Evolutionary conservation across 2,113 vertebrate species (phyloP).

Genomic region (Tenebrosternarchus preto): DNA sequence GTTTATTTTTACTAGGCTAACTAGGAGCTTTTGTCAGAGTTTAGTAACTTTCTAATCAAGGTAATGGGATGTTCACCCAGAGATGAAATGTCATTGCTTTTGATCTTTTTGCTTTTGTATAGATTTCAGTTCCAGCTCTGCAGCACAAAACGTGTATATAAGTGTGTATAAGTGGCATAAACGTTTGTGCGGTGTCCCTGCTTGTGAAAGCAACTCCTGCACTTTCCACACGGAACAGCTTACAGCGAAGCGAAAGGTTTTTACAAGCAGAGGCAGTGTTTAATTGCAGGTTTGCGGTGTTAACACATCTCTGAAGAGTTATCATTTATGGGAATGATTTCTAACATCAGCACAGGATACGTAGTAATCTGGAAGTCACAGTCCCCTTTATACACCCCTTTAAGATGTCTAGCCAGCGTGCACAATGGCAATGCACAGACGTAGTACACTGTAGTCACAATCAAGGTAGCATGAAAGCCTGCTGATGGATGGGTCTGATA

Average conservation of each 20-base stretch:
- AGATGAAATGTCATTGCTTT: conserved; percentile 7
- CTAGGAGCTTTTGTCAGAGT: conserved; percentile 27
- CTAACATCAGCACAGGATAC: not conserved
- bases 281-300: conserved; percentile 9
- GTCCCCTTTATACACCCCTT: not conserved
- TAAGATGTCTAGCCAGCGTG: not conserved
- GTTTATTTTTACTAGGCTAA: conserved; percentile 50
- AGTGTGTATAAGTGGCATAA: not conserved
- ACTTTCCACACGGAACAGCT: not conserved
- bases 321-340: not conserved
- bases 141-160: not conserved
- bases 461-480: too few species aligned
- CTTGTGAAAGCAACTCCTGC: conserved; percentile 7
- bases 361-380: not conserved
- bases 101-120: not conserved
- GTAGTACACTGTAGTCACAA: too few species aligned
- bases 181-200: conserved; percentile 1
- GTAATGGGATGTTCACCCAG: conserved; percentile 7
- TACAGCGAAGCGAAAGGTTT: not conserved
- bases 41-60: conserved; percentile 32
- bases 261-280: not conserved
- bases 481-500: too few species aligned
- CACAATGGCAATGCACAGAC: not conserved
- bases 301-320: not conserved
- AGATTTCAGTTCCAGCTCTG: conserved; percentile 31